Evolutionary conservation across 2,888 invertebrate genomes (phyloP).

Genomic region (Thera obeliscata): DNA sequence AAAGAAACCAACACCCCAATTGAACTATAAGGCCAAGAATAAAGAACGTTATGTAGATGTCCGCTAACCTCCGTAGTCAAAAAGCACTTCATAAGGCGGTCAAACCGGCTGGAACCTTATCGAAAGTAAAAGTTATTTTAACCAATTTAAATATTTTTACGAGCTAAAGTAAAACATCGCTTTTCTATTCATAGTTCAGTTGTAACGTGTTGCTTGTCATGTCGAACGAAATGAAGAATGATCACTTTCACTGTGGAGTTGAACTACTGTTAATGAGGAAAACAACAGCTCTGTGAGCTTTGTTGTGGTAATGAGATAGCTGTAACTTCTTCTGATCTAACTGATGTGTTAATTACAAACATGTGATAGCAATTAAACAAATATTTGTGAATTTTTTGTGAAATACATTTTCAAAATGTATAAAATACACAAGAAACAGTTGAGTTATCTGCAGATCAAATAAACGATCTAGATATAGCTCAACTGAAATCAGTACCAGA

Average conservation of each 20-base stretch:
- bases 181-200: constrained; percentile 36
- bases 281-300: constrained; percentile 1
- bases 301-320: constrained; percentile 16
- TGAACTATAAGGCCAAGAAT: not conserved
- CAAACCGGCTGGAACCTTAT: constrained; percentile 37
- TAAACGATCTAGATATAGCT: too few species aligned
- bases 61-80: not conserved
- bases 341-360: not conserved
- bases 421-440: too few species aligned
- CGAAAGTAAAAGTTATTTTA: constrained; percentile 44
- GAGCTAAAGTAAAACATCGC: constrained; percentile 27
- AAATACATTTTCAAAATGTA: too few species aligned
- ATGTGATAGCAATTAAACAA: not conserved
- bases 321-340: not conserved
- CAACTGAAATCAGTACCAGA: too few species aligned
- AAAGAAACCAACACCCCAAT: too few species aligned
- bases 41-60: not conserved
- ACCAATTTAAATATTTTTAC: constrained; percentile 39
- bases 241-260: constrained; percentile 38
- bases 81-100: constrained; percentile 12
- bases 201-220: constrained; percentile 25
- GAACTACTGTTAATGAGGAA: constrained; percentile 4
- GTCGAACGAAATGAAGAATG: constrained; percentile 32
- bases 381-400: too few species aligned
- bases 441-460: too few species aligned